Conservation (phyloP, 2,113 vertebrate species). For the Fulica atra region DNA sequence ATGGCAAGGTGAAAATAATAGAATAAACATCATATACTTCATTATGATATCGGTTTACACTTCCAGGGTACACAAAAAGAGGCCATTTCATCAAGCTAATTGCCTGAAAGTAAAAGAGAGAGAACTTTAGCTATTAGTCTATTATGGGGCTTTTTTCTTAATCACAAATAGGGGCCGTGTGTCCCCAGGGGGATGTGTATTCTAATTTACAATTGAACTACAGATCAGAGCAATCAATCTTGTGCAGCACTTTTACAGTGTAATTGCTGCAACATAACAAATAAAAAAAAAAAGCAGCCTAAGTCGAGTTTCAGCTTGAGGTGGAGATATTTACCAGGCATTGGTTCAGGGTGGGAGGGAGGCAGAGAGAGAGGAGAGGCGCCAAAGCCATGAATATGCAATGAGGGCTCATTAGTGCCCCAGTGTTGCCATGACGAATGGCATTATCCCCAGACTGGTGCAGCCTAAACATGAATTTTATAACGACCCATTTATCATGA, state of each 20-base stretch:
- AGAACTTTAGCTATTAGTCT: conserved; percentile 96
- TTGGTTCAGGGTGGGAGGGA: conserved; percentile 71
- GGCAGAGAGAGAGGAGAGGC: conserved; percentile 45
- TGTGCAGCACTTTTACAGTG: conserved; percentile 89
- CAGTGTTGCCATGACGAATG: conserved; percentile 85
- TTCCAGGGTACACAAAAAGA: conserved; percentile 85
- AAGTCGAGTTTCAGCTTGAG: conserved; percentile 79
- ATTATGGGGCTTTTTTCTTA: conserved; percentile 97
- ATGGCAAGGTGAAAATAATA: conserved; percentile 90
- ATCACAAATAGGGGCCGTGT: conserved; percentile 97
- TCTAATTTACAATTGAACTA: conserved; percentile 99
- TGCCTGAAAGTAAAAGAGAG: conserved; percentile 96
- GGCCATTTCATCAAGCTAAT: conserved; percentile 98
- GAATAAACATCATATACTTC: conserved; percentile 89
- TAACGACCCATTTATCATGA: conserved; percentile 88
- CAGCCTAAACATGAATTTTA: conserved; percentile 88
- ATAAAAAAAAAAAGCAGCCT: conserved; percentile 80
- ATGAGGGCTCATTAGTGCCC: conserved; percentile 85
- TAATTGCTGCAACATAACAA: conserved; percentile 94
- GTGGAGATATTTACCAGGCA: conserved; percentile 78
- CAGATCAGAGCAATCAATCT: conserved; percentile 99
- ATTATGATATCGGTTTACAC: conserved; percentile 95
- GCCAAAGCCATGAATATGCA: conserved; percentile 83
- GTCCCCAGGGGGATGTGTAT: conserved; percentile 92
- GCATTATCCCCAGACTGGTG: conserved; percentile 82